Evolutionary conservation across 1,140 invertebrate genomes (phyloP), one percentile per base, ranked within the genome.

Genomic region (Caenorhabditis latens): DNA sequence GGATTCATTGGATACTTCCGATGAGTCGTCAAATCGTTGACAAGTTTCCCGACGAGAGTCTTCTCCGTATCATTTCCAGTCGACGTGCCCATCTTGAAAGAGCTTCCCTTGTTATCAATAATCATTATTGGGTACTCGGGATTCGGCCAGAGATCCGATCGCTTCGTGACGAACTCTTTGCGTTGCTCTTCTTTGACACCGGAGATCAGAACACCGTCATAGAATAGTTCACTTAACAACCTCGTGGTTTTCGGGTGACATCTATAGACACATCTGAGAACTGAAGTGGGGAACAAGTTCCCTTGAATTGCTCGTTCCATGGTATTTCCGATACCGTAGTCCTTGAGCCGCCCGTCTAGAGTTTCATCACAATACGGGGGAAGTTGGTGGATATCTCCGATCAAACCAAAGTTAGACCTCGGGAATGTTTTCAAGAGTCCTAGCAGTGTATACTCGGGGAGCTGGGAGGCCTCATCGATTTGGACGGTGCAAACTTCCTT

Each of bases 311-410:
- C 71, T 16, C 71, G 43, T 50, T 79, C 21, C 71, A 79, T 50
- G 0, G 71, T 79, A n/a, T 79, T 79, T 5, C 71, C 71, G n/a
- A 79, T 79, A 2, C 71, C 71, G 40, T 13, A 79, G 5, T 79
- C 71, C n/a, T 79, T 79, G 6, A 79, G 46, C 14, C n/a, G 14
- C 21, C 71, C 71, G 7, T 50, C 21, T 9, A 79, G 11, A 11
- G 4, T 24, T 8, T 79, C 71, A 13, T 50, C 46, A 24, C 71
- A 79, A 50, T 50, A 79, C 4, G 71, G 71, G 2, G 71, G 71
- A 48, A 79, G 71, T 50, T 79, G 71, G 24, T 79, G 71, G 42
- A 79, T 79, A 46, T 79, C 71, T 50, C 71, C 71, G 71, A 79
- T 79, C 46, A 79, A 13, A 13, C 71, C 71, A 32, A 79, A 79